Base-by-base conservation (phyloP, 2,888 invertebrate species). In the Agonopterix heracliana region DNA sequence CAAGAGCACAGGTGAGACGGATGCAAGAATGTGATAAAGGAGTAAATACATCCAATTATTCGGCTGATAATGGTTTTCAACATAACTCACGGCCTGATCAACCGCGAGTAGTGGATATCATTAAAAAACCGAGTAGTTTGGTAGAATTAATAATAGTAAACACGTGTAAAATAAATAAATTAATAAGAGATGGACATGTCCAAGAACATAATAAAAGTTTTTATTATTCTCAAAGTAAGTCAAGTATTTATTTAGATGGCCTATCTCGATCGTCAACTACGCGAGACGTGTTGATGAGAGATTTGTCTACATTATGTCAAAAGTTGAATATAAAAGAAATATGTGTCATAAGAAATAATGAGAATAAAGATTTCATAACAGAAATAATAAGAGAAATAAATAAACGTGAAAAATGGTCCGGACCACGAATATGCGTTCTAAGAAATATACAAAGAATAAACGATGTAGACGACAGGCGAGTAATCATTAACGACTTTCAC, bases 1-100 rank as follows among this genome's bases (percentile, higher is more conserved):
- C 55, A n/a, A 48, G 52, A 49, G 47, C 42, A 12, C 49, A 47
- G 34, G 38, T 40, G 17, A 47, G 41, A n/a, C n/a, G n/a, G n/a
- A n/a, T n/a, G n/a, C n/a, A n/a, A n/a, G n/a, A n/a, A n/a, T n/a
- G n/a, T n/a, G n/a, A n/a, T n/a, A n/a, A n/a, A 13, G 11, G 13
- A 47, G 7, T 35, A 8, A 9, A 35, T 35, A 35, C 35, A 8
- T 9, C 42, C 13, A n/a, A n/a, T n/a, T 10, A 35, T 43, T 43
- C 13, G 38, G 42, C 17, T 9, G 42, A 42, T 26, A 5, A 8
- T 46, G 14, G 38, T 9, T 43, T 42, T 12, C 45, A 11, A 26
- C 41, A 13, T n/a, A 17, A 41, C 41, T 3, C 11, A 10, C 26
- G 44, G 45, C 10, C 45, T 48, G 48, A 45, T 45, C 48, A 48